Percentiles rank a stretch among this genome's conserved stretches.
These are phyloP conservation scores for Druceiella hillmani DNA, from an alignment of 2,888 invertebrate genomes.

Conservation along the genomic window DNA sequence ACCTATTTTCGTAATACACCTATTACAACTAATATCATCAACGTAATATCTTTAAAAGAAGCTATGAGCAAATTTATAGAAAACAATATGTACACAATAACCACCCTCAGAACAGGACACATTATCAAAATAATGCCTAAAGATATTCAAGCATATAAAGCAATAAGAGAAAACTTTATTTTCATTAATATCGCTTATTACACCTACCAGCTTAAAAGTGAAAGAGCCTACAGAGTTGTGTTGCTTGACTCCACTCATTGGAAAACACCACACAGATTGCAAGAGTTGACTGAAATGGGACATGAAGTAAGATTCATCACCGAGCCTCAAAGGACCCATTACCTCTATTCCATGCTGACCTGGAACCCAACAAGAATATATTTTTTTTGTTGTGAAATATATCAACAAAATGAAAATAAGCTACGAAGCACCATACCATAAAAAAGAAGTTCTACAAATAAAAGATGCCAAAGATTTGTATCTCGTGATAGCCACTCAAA, in stretches of 20 bases:
- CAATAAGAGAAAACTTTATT: not conserved
- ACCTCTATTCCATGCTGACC: constrained; percentile 1
- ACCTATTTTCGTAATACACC: constrained; percentile 1
- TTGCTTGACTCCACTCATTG: not conserved
- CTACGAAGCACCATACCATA: constrained; percentile 3
- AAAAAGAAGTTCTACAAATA: too few species aligned
- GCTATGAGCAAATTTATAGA: not conserved
- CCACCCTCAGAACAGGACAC: not conserved
- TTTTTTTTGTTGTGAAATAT: not conserved
- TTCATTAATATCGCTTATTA: not conserved
- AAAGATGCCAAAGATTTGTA: constrained; percentile 3
- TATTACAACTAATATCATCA: not conserved
- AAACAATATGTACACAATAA: not conserved
- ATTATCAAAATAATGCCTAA: constrained; percentile 1
- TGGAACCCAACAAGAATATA: constrained; percentile 2
- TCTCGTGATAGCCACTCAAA: not conserved
- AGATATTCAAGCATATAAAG: not conserved
- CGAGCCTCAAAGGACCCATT: not conserved
- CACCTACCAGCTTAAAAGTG: not conserved
- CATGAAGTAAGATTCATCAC: constrained; percentile 1
- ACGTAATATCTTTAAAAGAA: constrained; percentile 1
- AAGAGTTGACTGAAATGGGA: not conserved
- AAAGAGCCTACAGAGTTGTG: constrained; percentile 1
- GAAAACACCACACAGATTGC: not conserved
- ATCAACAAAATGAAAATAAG: not conserved